A percentile compares a stretch with the other conserved stretches of the same genome.
phyloP scores from a whole-genome alignment of 2,888 invertebrate genomes.

The Microchrysa polita region DNA sequence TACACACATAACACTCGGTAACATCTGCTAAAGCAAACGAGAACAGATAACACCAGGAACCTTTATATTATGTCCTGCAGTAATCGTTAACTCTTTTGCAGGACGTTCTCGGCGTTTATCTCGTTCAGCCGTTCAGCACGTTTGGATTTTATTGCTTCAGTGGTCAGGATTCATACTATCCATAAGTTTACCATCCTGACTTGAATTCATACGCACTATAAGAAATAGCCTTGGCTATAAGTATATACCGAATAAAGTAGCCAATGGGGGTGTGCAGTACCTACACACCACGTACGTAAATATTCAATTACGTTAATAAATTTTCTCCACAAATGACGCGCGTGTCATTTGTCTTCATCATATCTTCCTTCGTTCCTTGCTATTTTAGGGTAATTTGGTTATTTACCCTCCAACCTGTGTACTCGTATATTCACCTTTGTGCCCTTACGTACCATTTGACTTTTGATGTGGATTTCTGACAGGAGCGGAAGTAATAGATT shows the following conservation, averaged over 20 bases:
- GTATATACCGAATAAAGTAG: background rate
- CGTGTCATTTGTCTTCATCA: background rate
- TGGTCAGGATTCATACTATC: background rate
- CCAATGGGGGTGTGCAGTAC: background rate
- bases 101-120: background rate
- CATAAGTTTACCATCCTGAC: background rate
- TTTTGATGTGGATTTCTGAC: background rate
- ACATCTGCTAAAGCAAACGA: background rate
- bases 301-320: constrained; percentile 11
- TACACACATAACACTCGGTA: background rate
- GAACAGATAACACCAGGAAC: background rate
- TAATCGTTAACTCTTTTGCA: constrained; percentile 3
- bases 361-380: background rate
- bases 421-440: background rate
- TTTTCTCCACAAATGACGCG: background rate
- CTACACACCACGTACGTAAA: background rate
- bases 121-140: background rate
- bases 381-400: background rate
- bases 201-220: too few species aligned
- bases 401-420: background rate
- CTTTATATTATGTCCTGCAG: background rate
- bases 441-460: background rate
- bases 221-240: too few species aligned
- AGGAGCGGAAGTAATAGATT: background rate
- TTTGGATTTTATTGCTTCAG: background rate